Percentiles rank a stretch among this genome's conserved stretches.
Conservation (phyloP, 2,888 invertebrate genomes). For the Agrotis exclamationis region DNA sequence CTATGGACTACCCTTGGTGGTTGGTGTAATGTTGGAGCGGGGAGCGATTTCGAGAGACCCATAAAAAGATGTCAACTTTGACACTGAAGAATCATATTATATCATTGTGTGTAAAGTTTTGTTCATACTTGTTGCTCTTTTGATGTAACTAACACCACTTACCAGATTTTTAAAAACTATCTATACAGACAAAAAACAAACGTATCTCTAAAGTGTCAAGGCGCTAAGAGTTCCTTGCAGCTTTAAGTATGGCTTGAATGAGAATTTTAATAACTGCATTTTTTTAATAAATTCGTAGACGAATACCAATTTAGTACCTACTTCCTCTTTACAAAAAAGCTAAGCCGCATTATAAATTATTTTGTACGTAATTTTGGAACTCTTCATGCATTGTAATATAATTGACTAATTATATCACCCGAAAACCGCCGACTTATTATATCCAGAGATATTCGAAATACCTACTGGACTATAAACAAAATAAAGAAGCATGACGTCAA, state of each 20-base stretch:
- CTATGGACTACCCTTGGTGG: conserved; percentile 77
- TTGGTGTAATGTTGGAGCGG: conserved; percentile 63
- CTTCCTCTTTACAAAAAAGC: not conserved
- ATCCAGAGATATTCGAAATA: no score
- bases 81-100: not conserved
- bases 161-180: no score
- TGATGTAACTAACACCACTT: not conserved
- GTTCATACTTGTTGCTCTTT: not conserved
- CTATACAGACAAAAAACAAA: no score
- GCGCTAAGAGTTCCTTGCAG: no score
- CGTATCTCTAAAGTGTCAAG: no score
- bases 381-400: no score
- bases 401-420: no score
- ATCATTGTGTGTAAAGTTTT: not conserved
- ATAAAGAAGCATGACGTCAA: not conserved
- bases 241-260: no score
- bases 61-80: not conserved
- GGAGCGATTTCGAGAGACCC: conserved; percentile 17
- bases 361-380: not conserved
- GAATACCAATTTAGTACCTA: not conserved
- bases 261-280: no score
- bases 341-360: no score
- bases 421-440: no score
- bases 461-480: not conserved
- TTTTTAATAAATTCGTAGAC: not conserved